phyloP scores from a whole-genome alignment of 2,797 vertebrate species.

The Gallirallus australis region DNA sequence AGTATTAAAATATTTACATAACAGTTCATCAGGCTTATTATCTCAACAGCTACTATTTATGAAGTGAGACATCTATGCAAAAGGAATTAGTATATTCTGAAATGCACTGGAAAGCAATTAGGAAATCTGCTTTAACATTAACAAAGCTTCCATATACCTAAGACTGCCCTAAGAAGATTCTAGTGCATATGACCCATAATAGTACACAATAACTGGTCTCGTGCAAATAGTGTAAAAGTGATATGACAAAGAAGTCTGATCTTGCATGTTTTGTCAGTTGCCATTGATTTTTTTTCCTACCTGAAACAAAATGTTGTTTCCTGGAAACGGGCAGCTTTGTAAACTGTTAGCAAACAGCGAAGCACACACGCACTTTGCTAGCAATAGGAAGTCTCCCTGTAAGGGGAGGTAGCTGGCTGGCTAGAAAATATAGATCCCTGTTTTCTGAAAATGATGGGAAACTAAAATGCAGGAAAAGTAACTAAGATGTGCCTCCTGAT shows the following conservation, averaged over 20 bases:
- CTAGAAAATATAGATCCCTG: no score
- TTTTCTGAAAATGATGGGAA: background rate
- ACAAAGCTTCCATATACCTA: background rate
- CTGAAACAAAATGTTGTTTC: background rate
- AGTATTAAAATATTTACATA: constrained; percentile 51
- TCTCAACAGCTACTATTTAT: background rate
- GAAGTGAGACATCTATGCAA: background rate
- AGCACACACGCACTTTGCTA: rapidly evolving
- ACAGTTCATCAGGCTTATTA: constrained; percentile 24
- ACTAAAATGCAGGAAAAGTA: background rate
- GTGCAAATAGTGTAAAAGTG: background rate
- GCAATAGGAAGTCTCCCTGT: background rate
- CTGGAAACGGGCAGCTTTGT: background rate
- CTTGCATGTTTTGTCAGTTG: background rate
- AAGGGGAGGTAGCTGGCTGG: background rate
- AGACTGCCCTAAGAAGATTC: background rate
- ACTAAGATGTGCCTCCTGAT: background rate
- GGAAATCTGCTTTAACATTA: background rate
- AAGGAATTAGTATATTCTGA: background rate
- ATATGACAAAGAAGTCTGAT: background rate
- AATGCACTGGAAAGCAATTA: background rate
- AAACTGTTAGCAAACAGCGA: background rate
- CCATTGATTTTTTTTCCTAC: background rate
- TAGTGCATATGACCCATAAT: background rate
- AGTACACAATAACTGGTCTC: background rate